phyloP scores from a whole-genome alignment of 2,888 invertebrate species.

The Lymantria dispar region DNA sequence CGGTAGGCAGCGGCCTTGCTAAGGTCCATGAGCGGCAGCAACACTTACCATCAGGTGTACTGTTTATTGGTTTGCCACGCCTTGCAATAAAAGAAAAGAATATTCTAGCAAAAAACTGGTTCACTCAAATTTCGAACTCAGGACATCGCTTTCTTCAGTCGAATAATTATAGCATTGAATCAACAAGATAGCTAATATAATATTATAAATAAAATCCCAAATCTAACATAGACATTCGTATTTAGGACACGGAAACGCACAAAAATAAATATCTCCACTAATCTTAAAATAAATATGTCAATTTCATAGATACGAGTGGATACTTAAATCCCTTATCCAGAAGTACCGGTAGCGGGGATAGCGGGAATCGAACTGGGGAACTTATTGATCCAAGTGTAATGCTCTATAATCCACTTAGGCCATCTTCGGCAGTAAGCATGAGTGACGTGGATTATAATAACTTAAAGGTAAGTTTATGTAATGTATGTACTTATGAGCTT shows the following conservation, averaged over 20 bases:
- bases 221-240: background rate
- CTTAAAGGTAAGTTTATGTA: slow-evolving; percentile 25
- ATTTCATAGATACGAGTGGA: slow-evolving; percentile 18
- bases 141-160: too few species aligned
- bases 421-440: slow-evolving; percentile 66
- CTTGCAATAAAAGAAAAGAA: too few species aligned
- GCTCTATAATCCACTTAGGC: slow-evolving; percentile 68
- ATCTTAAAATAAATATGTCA: slow-evolving; percentile 32
- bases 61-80: too few species aligned
- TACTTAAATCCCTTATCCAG: slow-evolving; percentile 29
- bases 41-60: too few species aligned
- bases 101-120: too few species aligned
- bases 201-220: background rate
- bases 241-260: slow-evolving; percentile 1
- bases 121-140: too few species aligned
- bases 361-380: slow-evolving; percentile 35
- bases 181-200: background rate
- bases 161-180: too few species aligned
- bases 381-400: slow-evolving; percentile 70
- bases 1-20: too few species aligned
- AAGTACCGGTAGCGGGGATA: slow-evolving; percentile 35
- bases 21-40: too few species aligned
- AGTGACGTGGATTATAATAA: slow-evolving; percentile 65
- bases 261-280: slow-evolving; percentile 2
- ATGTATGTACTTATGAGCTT: background rate